phyloP scores from a whole-genome alignment of 1,140 invertebrate species.

The Cyrtorhinus lividipennis region DNA sequence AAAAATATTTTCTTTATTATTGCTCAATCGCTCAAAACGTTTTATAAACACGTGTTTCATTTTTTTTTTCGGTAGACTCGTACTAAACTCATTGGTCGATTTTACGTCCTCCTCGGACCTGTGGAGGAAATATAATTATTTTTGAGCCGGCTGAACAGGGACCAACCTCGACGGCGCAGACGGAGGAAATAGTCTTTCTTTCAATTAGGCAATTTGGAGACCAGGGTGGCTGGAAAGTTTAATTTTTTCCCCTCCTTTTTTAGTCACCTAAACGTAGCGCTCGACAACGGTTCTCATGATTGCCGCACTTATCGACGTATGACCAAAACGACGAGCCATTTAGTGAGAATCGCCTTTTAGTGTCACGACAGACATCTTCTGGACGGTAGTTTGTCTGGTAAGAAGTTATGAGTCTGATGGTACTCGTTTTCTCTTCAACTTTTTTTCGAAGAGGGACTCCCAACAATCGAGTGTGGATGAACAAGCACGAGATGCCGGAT shows the following conservation, averaged over 20 bases:
- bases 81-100: too few relatives aligned
- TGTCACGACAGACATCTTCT: not conserved
- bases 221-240: too few relatives aligned
- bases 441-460: too few relatives aligned
- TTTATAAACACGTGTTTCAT: not conserved
- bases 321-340: too few relatives aligned
- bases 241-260: too few relatives aligned
- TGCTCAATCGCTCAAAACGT: not conserved
- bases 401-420: too few relatives aligned
- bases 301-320: not conserved
- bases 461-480: too few relatives aligned
- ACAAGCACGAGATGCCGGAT: too few relatives aligned
- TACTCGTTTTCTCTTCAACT: too few relatives aligned
- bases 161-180: not conserved
- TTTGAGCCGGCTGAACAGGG: not conserved
- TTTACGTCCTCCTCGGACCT: too few relatives aligned
- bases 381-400: too few relatives aligned
- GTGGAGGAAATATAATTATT: not conserved
- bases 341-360: not conserved
- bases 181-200: not conserved
- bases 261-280: not conserved
- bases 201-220: not conserved
- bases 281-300: not conserved
- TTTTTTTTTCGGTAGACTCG: not conserved
- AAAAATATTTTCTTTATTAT: not conserved